phyloP scores from a whole-genome alignment of 2,888 invertebrate genomes.

The Elgonia sp. region DNA sequence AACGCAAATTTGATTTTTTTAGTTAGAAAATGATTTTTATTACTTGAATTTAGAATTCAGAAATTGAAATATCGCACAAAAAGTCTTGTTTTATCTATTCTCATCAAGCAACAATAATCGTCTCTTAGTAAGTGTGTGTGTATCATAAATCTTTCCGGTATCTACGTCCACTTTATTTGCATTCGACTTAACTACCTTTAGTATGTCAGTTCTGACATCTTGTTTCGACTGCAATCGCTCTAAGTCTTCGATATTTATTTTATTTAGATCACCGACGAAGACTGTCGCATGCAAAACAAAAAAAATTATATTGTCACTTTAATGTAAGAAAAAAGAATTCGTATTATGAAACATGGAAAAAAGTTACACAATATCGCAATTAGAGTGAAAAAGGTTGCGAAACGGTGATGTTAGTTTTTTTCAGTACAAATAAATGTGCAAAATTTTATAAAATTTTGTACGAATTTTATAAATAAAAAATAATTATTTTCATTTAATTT shows the following conservation, averaged over 20 bases:
- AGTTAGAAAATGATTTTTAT: neutral
- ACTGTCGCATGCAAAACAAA: constrained; percentile 4
- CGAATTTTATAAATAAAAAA: too few species aligned
- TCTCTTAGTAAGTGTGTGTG: constrained; percentile 13
- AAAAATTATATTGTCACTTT: neutral
- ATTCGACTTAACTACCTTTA: constrained; percentile 52
- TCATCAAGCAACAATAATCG: constrained; percentile 23
- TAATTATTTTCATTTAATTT: too few species aligned
- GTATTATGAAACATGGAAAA: too few species aligned
- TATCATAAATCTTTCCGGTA: constrained; percentile 51
- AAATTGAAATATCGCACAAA: neutral
- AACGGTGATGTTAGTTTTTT: too few species aligned
- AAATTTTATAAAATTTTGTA: too few species aligned
- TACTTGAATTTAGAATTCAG: neutral
- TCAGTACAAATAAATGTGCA: too few species aligned
- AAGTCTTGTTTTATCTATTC: neutral
- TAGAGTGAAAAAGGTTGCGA: too few species aligned
- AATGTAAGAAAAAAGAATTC: too few species aligned
- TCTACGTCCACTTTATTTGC: constrained; percentile 56
- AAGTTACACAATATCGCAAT: too few species aligned
- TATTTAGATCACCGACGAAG: constrained; percentile 38
- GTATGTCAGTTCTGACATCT: constrained; percentile 39
- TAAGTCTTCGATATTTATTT: constrained; percentile 55
- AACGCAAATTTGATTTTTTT: too few species aligned
- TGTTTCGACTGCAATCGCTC: constrained; percentile 20